Percentiles rank a stretch among this genome's conserved stretches.
phyloP scores from a whole-genome alignment of 2,888 invertebrate species.

The Pandemis heparana region DNA sequence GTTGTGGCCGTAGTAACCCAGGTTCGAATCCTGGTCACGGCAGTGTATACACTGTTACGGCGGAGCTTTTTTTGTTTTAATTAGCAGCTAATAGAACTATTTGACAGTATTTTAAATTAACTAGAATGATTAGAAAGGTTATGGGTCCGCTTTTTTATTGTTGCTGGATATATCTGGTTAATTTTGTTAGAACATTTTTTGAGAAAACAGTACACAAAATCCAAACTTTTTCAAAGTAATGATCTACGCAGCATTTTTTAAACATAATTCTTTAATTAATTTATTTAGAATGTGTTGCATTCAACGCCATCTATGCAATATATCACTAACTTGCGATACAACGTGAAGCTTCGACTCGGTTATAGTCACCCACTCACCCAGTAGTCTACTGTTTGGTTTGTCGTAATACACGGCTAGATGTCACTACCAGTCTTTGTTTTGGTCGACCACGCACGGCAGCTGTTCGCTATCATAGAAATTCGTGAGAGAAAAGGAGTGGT shows the following conservation, averaged over 20 bases:
- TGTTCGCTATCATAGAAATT: constrained; percentile 84
- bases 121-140: not conserved
- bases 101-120: not conserved
- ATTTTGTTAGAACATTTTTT: not conserved
- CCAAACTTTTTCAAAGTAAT: not conserved
- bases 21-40: constrained; percentile 54
- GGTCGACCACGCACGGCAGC: constrained; percentile 81
- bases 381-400: not conserved
- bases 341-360: not conserved
- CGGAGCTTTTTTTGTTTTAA: constrained; percentile 54
- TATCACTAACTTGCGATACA: not conserved
- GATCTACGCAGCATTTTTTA: not conserved
- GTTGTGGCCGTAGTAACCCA: constrained; percentile 86
- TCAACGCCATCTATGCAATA: constrained; percentile 26
- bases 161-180: not conserved
- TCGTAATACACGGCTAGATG: constrained; percentile 60
- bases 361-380: not conserved
- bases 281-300: not conserved
- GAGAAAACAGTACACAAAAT: not conserved
- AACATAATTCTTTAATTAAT: not conserved
- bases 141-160: not conserved
- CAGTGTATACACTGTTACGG: constrained; percentile 68
- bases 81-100: not conserved
- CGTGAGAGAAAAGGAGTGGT: constrained; percentile 86
- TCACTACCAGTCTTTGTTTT: constrained; percentile 78